Conservation (phyloP, 2,113 vertebrate genomes). For the Columbina picui region DNA sequence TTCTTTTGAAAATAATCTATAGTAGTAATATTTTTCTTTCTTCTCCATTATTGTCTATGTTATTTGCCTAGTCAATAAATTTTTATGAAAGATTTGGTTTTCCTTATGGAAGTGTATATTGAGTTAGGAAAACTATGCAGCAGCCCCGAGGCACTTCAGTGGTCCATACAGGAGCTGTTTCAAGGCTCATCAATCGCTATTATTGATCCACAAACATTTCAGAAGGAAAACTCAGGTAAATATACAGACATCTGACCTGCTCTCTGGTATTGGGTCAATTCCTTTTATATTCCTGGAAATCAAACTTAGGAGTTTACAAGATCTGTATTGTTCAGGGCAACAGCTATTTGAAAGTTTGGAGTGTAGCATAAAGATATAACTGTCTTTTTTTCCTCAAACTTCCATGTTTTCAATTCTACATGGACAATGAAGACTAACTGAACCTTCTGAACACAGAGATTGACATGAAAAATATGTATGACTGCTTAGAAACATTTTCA, state of each 20-base stretch:
- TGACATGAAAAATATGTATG: not conserved
- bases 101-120: not conserved
- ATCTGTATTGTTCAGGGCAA: not conserved
- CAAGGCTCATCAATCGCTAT: not conserved
- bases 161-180: rapidly evolving
- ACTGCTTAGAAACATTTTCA: not conserved
- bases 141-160: not conserved
- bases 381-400: not conserved
- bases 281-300: not conserved
- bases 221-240: not conserved
- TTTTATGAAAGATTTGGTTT: not conserved
- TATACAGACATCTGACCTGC: not conserved
- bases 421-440: not conserved
- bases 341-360: not conserved
- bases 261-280: not conserved
- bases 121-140: not conserved
- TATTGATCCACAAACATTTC: not conserved
- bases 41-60: not conserved
- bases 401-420: not conserved
- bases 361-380: not conserved
- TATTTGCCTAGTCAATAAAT: not conserved
- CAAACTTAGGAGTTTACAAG: not conserved
- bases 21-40: not conserved
- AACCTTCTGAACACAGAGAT: not conserved
- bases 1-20: not conserved